Percentiles rank a stretch among this genome's conserved stretches.
These are phyloP conservation scores for Sebastes jordani DNA, from an alignment of 2,797 vertebrate species.

Conservation along the genomic window DNA sequence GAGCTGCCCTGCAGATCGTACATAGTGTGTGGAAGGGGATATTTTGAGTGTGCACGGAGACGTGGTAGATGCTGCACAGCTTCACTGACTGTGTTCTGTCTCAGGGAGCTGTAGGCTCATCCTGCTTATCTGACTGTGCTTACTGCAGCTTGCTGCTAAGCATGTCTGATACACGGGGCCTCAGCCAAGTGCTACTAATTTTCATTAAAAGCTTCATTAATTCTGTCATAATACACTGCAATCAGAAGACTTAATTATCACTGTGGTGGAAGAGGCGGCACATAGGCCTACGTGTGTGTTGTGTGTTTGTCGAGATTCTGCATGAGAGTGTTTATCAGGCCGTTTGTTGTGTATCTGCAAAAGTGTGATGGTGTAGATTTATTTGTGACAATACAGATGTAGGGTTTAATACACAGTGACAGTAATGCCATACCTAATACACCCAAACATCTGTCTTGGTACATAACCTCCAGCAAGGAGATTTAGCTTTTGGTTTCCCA, in stretches of 20 bases:
- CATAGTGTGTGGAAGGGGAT: slow-evolving; percentile 17
- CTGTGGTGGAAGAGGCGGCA: slow-evolving; percentile 47
- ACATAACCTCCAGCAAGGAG: background rate
- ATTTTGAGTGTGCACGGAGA: slow-evolving; percentile 40
- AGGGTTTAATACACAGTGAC: background rate
- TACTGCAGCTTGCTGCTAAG: slow-evolving; percentile 60
- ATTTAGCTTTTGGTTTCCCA: background rate
- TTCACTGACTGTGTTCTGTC: slow-evolving; percentile 30
- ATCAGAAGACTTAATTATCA: slow-evolving; percentile 76
- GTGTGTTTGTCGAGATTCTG: background rate
- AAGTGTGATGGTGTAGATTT: slow-evolving; percentile 5
- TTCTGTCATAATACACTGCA: slow-evolving; percentile 78
- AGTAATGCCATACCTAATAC: background rate
- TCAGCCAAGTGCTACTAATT: slow-evolving; percentile 79
- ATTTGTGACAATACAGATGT: slow-evolving; percentile 2
- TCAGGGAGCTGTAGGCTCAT: slow-evolving; percentile 48
- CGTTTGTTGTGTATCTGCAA: background rate
- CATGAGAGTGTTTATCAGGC: slow-evolving; percentile 13
- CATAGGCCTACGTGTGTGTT: background rate
- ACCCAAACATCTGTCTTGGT: background rate
- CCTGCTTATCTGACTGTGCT: slow-evolving; percentile 62
- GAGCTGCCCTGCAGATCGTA: slow-evolving; percentile 34
- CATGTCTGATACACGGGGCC: slow-evolving; percentile 56
- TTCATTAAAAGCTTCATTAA: slow-evolving; percentile 84
- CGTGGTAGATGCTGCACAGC: slow-evolving; percentile 8